These are phyloP conservation scores for Lasioglossum albipes DNA, from an alignment of 1,140 invertebrate species.

Conservation along the genomic window DNA sequence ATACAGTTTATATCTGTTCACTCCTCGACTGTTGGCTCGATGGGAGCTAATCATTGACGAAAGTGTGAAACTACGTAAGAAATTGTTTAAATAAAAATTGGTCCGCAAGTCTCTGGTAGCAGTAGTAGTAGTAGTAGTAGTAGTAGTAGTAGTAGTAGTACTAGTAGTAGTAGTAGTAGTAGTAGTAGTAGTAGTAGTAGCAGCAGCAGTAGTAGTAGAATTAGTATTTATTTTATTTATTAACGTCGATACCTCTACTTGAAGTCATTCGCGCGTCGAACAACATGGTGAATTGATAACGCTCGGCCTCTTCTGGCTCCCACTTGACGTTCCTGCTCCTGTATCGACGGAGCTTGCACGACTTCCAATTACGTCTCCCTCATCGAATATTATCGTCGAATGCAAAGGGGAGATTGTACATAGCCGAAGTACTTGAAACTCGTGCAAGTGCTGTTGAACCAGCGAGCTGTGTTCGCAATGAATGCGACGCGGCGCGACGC, in stretches of 20 bases:
- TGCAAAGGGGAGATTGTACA: conserved; percentile 15
- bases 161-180: conserved; percentile 19
- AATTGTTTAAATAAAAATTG: too few relatives aligned
- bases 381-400: neutral
- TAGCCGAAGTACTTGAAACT: conserved; percentile 18
- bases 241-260: conserved; percentile 44
- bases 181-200: conserved; percentile 14
- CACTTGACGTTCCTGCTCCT: conserved; percentile 3
- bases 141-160: neutral
- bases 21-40: too few relatives aligned
- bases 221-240: conserved; percentile 62
- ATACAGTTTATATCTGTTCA: too few relatives aligned
- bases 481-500: too few relatives aligned
- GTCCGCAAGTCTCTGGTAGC: too few relatives aligned
- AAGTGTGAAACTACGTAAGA: too few relatives aligned
- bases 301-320: conserved; percentile 13
- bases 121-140: too few relatives aligned
- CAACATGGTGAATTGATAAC: conserved; percentile 15
- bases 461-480: too few relatives aligned
- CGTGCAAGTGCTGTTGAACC: conserved; percentile 9
- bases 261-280: conserved; percentile 32
- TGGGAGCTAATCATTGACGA: too few relatives aligned
- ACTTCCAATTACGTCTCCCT: conserved; percentile 21
- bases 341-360: conserved; percentile 6
- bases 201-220: conserved; percentile 24